phyloP scores from a whole-genome alignment of 2,113 vertebrate species.

The Tachuris rubrigastra region DNA sequence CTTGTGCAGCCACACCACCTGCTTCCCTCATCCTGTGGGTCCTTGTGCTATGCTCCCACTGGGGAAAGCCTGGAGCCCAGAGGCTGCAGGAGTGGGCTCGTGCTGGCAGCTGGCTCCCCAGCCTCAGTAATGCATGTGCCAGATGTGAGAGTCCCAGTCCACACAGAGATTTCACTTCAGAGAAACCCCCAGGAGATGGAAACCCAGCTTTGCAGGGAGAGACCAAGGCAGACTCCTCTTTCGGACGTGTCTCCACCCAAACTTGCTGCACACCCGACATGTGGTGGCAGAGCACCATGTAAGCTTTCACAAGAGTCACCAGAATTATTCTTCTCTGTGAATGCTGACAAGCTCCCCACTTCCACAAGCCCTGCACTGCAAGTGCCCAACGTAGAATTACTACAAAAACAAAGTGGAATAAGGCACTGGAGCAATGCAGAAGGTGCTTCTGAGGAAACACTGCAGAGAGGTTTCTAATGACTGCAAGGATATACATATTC shows the following conservation, averaged over 20 bases:
- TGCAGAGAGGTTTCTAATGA: background rate
- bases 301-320: background rate
- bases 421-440: background rate
- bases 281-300: background rate
- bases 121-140: fast-evolving
- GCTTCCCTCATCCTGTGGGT: background rate
- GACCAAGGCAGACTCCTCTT: background rate
- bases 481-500: background rate
- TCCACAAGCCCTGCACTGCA: background rate
- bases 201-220: background rate
- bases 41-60: background rate
- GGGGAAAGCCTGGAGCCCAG: background rate
- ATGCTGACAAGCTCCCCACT: background rate
- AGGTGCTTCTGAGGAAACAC: background rate
- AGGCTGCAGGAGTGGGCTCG: fast-evolving
- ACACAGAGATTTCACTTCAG: background rate
- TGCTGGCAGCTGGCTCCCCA: background rate
- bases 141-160: background rate
- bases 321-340: background rate
- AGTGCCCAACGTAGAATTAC: background rate
- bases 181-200: background rate
- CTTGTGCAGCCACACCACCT: background rate
- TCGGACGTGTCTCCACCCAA: background rate
- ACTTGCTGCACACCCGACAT: fast-evolving
- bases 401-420: background rate